These are phyloP conservation scores for Drosophila maculinotata DNA, from an alignment of 2,888 invertebrate species.

Conservation along the genomic window DNA sequence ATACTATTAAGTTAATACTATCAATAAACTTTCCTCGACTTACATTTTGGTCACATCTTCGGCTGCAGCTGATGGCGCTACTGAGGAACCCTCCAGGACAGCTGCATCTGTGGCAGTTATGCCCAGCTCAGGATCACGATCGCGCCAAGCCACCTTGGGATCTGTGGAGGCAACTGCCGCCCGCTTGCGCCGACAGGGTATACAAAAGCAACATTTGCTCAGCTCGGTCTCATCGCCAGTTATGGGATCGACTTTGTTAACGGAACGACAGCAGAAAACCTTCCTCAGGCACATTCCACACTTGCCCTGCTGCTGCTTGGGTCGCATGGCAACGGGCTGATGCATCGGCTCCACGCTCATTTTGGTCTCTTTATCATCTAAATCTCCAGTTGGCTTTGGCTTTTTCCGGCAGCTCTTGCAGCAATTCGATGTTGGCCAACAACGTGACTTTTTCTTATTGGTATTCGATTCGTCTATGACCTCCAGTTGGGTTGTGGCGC, in stretches of 20 bases:
- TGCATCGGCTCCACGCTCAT: slow-evolving; percentile 61
- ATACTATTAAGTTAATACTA: neutral
- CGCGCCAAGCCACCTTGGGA: slow-evolving; percentile 79
- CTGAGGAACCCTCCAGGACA: slow-evolving; percentile 86
- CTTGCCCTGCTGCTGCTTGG: slow-evolving; percentile 71
- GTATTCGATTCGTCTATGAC: slow-evolving; percentile 78
- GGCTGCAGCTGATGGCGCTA: slow-evolving; percentile 69
- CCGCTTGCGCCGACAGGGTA: slow-evolving; percentile 82
- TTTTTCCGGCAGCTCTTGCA: slow-evolving; percentile 85
- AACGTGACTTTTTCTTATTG: slow-evolving; percentile 68
- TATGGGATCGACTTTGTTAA: slow-evolving; percentile 84
- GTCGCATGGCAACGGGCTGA: slow-evolving; percentile 26
- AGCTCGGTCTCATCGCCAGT: slow-evolving; percentile 80
- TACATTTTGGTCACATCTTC: slow-evolving; percentile 54
- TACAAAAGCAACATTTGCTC: slow-evolving; percentile 84
- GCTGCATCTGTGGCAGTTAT: slow-evolving; percentile 83
- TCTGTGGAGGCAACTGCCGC: slow-evolving; percentile 32
- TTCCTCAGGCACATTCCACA: slow-evolving; percentile 83
- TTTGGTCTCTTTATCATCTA: slow-evolving; percentile 38
- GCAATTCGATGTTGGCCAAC: slow-evolving; percentile 83
- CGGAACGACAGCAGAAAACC: slow-evolving; percentile 84
- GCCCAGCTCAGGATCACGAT: slow-evolving; percentile 79
- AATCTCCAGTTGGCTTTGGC: slow-evolving; percentile 35
- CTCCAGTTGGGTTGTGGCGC: slow-evolving; percentile 78
- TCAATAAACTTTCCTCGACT: slow-evolving; percentile 9